phyloP scores from a whole-genome alignment of 2,113 vertebrate genomes.

The Andinoacara biseriatus region DNA sequence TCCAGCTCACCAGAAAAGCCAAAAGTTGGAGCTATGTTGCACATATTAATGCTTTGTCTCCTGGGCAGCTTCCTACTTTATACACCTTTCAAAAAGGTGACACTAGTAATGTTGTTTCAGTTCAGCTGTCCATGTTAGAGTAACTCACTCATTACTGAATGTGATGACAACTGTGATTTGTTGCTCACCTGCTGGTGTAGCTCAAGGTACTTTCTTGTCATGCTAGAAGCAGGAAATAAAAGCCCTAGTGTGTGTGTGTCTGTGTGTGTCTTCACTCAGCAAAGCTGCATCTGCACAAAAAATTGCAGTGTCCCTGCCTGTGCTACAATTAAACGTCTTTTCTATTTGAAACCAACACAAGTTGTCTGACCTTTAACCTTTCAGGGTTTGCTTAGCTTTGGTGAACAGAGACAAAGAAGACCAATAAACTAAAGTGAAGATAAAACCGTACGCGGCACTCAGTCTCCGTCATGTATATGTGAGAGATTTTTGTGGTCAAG shows the following conservation, averaged over 20 bases:
- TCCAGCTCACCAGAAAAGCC: not conserved
- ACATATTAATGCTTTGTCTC: not conserved
- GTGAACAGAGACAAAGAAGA: not conserved
- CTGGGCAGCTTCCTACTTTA: not conserved
- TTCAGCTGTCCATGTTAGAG: not conserved
- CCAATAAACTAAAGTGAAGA: accelerated
- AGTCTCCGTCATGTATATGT: not conserved
- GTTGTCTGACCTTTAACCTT: not conserved
- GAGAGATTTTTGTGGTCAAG: accelerated
- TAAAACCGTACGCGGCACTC: not conserved
- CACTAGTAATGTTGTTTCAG: not conserved
- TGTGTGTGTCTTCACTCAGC: too few relatives aligned
- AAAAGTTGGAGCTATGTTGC: not conserved
- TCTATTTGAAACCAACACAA: not conserved
- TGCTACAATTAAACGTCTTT: not conserved
- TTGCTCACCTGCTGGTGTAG: not conserved
- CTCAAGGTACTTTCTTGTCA: not conserved
- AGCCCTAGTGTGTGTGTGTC: too few relatives aligned
- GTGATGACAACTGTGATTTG: not conserved
- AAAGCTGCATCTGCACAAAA: not conserved
- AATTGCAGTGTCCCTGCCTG: not conserved
- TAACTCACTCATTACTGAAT: not conserved
- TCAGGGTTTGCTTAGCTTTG: not conserved
- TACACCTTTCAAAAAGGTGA: not conserved
- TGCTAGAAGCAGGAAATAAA: too few relatives aligned